Conservation (phyloP, 2,888 invertebrate species). For the Trachelus iudaicus region DNA sequence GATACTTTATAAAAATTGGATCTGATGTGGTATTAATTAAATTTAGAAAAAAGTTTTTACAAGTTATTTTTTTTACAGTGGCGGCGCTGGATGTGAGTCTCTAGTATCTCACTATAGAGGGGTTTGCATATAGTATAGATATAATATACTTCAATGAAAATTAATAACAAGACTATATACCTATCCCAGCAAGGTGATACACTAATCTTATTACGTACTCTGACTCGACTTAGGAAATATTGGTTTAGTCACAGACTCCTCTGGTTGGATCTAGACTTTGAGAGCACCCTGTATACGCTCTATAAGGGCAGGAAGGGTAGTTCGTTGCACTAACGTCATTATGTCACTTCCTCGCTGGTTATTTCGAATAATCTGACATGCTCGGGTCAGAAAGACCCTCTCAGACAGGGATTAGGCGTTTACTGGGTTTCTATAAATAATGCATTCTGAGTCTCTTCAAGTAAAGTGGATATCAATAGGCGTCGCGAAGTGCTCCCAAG, state of each 20-base stretch:
- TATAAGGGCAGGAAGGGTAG: background rate
- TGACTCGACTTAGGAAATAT: background rate
- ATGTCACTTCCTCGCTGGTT: background rate
- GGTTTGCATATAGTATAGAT: background rate
- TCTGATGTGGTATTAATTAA: too few species aligned
- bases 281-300: background rate
- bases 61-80: background rate
- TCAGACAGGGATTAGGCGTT: conserved; percentile 55
- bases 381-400: conserved; percentile 37
- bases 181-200: background rate
- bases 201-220: background rate
- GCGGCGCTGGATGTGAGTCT: background rate
- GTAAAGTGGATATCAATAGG: conserved; percentile 12
- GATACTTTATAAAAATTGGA: too few species aligned
- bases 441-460: conserved; percentile 38
- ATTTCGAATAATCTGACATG: background rate
- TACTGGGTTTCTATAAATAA: conserved; percentile 56
- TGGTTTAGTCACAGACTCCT: background rate
- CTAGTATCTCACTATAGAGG: background rate
- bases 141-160: background rate
- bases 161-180: background rate
- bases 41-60: too few species aligned
- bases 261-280: background rate
- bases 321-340: background rate
- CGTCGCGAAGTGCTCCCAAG: conserved; percentile 4